A percentile compares a stretch with the other conserved stretches of the same genome.
These are phyloP conservation scores for Ephydatia muelleri DNA, from an alignment of 37 sponge, comb jelly and placozoan species.

Conservation along the genomic window DNA sequence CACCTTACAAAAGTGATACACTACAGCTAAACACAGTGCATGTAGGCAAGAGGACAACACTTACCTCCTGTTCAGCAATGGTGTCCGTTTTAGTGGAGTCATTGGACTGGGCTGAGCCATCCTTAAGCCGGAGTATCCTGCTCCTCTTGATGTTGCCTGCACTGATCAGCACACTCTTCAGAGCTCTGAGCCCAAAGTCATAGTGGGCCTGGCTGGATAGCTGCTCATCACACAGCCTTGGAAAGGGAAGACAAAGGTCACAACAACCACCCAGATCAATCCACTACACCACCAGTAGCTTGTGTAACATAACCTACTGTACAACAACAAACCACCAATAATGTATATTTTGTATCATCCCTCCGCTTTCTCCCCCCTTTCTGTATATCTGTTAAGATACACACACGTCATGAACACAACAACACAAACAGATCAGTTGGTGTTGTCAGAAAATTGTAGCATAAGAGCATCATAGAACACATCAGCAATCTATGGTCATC, in stretches of 20 bases:
- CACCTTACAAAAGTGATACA: too few species aligned
- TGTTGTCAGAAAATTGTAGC: conserved; percentile 13
- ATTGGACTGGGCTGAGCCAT: conserved; percentile 14
- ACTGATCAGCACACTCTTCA: conserved; percentile 97
- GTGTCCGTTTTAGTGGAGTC: conserved; percentile 74
- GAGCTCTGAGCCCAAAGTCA: conserved; percentile 96
- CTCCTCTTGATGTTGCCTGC: conserved; percentile 97
- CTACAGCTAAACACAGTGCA: too few species aligned
- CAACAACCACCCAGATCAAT: not conserved
- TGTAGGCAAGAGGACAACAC: not conserved
- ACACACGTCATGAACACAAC: not conserved
- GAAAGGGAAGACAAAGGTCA: not conserved
- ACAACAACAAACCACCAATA: too few species aligned
- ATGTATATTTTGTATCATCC: too few species aligned
- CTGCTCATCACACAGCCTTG: conserved; percentile 97
- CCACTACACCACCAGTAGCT: not conserved
- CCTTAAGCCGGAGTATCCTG: conserved; percentile 65
- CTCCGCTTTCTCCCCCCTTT: too few species aligned
- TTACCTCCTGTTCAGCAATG: conserved; percentile 95
- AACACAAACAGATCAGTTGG: not conserved
- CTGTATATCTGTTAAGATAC: too few species aligned
- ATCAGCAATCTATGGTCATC: conserved; percentile 10
- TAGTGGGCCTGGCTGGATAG: conserved; percentile 96
- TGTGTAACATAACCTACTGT: too few species aligned
- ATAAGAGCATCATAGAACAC: not conserved